These are phyloP conservation scores for Siniperca obscura DNA, from an alignment of 2,797 vertebrate species.

Conservation along the genomic window DNA sequence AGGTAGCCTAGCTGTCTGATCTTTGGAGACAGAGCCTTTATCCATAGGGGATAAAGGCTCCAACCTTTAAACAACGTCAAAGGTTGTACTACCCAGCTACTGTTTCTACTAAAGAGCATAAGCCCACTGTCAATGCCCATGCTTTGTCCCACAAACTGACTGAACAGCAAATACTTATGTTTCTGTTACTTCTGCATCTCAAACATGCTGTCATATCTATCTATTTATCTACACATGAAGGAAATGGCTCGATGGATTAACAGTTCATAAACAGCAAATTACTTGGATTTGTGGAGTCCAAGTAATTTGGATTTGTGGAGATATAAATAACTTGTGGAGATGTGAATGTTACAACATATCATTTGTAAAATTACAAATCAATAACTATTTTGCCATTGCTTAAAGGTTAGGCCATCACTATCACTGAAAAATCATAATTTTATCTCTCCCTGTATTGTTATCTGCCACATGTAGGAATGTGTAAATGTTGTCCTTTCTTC, in stretches of 20 bases:
- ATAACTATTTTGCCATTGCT: not conserved
- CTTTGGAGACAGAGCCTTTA: not conserved
- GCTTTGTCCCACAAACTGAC: not conserved
- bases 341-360: not conserved
- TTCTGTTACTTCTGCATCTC: no score
- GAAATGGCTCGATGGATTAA: not conserved
- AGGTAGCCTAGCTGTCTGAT: conserved; percentile 16
- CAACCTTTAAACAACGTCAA: conserved; percentile 23
- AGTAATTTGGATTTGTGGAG: not conserved
- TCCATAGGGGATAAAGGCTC: conserved; percentile 7
- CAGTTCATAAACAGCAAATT: not conserved
- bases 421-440: not conserved
- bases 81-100: not conserved
- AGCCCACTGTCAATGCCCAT: not conserved
- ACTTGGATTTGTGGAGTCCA: not conserved
- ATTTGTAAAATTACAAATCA: not conserved
- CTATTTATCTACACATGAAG: not conserved
- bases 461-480: not conserved
- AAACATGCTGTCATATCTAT: not conserved
- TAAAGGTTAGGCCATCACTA: not conserved
- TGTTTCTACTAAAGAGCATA: not conserved
- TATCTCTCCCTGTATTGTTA: not conserved
- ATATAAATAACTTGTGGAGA: not conserved
- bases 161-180: no score
- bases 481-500: not conserved